Evolutionary conservation across 2,888 invertebrate genomes (phyloP).

Genomic region (Plusia festucae): DNA sequence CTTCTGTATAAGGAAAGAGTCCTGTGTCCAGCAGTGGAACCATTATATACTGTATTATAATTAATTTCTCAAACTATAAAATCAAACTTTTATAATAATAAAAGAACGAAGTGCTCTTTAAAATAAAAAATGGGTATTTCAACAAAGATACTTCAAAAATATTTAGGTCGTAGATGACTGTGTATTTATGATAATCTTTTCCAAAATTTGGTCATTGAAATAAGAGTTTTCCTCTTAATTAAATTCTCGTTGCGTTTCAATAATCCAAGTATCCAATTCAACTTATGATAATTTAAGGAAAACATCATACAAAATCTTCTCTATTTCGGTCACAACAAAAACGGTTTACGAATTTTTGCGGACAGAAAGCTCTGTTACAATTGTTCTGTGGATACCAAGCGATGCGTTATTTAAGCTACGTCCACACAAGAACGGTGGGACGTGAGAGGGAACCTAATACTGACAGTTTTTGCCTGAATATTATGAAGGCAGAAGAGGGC

Average conservation of each 20-base stretch:
- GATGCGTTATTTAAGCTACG: constrained; percentile 60
- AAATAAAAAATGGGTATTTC: too few relatives aligned
- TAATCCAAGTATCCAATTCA: constrained; percentile 10
- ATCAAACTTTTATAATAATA: too few relatives aligned
- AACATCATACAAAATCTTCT: constrained; percentile 29
- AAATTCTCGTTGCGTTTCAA: not conserved
- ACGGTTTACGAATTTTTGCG: constrained; percentile 33
- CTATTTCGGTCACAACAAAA: constrained; percentile 29
- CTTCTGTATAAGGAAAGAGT: too few relatives aligned
- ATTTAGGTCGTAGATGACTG: too few relatives aligned
- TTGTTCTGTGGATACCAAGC: constrained; percentile 45
- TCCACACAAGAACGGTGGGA: constrained; percentile 55
- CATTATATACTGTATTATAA: too few relatives aligned
- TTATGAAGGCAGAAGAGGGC: constrained; percentile 46
- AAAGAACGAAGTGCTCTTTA: too few relatives aligned
- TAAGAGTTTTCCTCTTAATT: not conserved
- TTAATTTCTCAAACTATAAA: too few relatives aligned
- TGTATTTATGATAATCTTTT: too few relatives aligned
- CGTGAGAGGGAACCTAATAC: constrained; percentile 69
- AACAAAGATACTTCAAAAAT: too few relatives aligned
- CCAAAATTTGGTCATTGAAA: too few relatives aligned
- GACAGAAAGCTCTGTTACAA: constrained; percentile 50
- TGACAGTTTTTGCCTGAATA: constrained; percentile 58
- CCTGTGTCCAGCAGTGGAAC: too few relatives aligned
- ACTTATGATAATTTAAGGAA: constrained; percentile 24